These are phyloP conservation scores for Calonectris borealis DNA, from an alignment of 2,113 vertebrate species.

Conservation along the genomic window DNA sequence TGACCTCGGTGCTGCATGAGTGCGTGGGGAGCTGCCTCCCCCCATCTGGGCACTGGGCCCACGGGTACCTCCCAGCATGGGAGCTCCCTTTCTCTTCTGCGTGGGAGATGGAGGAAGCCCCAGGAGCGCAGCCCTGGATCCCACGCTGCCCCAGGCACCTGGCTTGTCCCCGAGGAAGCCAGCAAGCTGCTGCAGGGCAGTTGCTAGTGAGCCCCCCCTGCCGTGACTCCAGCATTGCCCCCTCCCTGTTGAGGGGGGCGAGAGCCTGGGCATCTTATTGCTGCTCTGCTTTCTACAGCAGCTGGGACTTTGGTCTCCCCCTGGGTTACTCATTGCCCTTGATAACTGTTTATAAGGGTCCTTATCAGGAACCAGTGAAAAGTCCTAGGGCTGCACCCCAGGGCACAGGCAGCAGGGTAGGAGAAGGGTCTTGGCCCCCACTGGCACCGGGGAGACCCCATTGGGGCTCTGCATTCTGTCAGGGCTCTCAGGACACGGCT, in stretches of 20 bases:
- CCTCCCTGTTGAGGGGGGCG: neutral
- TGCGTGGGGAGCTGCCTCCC: neutral
- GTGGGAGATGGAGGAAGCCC: neutral
- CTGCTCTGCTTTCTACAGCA: neutral
- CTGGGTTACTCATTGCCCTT: neutral
- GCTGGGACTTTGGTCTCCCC: neutral
- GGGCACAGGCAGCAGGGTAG: neutral
- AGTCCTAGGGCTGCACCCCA: neutral
- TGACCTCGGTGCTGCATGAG: rapidly evolving
- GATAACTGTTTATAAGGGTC: neutral
- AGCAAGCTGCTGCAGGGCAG: neutral
- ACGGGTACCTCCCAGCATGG: no score
- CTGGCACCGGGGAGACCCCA: rapidly evolving
- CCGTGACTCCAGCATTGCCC: neutral
- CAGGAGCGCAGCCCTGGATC: neutral
- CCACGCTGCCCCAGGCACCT: neutral
- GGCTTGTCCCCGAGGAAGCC: rapidly evolving
- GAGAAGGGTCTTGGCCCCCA: neutral
- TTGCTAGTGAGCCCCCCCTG: neutral
- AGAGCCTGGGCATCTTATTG: neutral
- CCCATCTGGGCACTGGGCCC: rapidly evolving
- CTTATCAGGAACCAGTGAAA: neutral
- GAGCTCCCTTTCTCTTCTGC: neutral
- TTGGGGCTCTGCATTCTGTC: neutral
- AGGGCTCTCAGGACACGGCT: neutral